Base-by-base conservation (phyloP, 2,113 vertebrate genomes). In the Nyctibius bracteatus region DNA sequence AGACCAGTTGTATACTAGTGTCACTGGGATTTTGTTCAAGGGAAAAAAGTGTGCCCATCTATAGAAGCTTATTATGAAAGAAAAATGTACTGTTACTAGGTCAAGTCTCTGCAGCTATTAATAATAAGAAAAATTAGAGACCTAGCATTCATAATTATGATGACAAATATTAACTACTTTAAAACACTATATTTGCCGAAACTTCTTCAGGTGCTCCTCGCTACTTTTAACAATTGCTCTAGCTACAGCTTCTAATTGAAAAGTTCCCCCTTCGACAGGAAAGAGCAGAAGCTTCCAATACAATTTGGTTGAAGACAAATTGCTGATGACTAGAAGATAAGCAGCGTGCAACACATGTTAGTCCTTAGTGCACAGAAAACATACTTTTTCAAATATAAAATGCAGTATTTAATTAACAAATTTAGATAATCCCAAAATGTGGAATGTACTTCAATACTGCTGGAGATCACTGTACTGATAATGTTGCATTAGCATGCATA, bases 321-420 rank as follows among this genome's bases (percentile, higher is more conserved):
- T 91, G 78, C 30, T 92, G 62, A 93, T 90, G 43, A 95, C 88
- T 81, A 90, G 58, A 89, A 89, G 73, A 96, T 95, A 94, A 87
- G 54, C 39, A 44, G 6, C 8, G 17, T 86, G 81, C 71, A 49
- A 88, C 46, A 79, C 52, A 73, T 79, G 88, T 96, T 92, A 96
- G 79, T 14, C 79, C 77, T 93, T 58, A 96, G 73, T 77, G 70
- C 65, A 94, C 15, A 73, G 61, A 88, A 86, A 80, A 73, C 46
- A 74, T 24, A 93, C 6, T 57, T 96, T 96, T 93, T 73, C 65
- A 94, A 92, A 95, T 47, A 81, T 71, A 94, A 81, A 87, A 96
- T 89, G 25, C 47, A 85, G 13, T 86, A 93, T 87, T 98, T 97
- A 97, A 97, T 97, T 97, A 98, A 87, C 39, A 93, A 82, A 94